Percentiles rank a stretch among this genome's conserved stretches.
Evolutionary conservation across 2,113 vertebrate genomes (phyloP).

Genomic region (Blennius ocellaris): DNA sequence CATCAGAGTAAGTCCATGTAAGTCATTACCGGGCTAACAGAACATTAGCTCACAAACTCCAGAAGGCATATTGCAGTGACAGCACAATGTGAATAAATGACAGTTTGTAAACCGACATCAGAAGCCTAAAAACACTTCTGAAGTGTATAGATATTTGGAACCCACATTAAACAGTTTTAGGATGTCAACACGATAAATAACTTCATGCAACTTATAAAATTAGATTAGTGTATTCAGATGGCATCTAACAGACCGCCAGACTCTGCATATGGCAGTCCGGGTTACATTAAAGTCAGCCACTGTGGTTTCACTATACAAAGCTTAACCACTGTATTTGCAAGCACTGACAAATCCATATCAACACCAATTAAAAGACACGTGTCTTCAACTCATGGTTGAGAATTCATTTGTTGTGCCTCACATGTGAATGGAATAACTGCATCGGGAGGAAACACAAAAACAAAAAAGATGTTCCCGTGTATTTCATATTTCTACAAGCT

Average conservation of each 20-base stretch:
- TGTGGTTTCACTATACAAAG: background rate
- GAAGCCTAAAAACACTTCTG: no score
- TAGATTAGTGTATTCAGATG: background rate
- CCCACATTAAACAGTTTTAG: no score
- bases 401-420: background rate
- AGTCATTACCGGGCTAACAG: slow-evolving; percentile 50
- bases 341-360: slow-evolving; percentile 5
- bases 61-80: slow-evolving; percentile 23
- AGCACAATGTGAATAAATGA: slow-evolving; percentile 11
- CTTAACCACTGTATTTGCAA: background rate
- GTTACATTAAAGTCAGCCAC: slow-evolving; percentile 15
- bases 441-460: slow-evolving; percentile 1
- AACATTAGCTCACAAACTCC: slow-evolving; percentile 55
- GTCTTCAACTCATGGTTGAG: background rate
- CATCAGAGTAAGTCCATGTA: slow-evolving; percentile 71
- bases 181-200: no score
- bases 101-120: background rate
- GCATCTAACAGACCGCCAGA: background rate
- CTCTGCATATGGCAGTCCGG: slow-evolving; percentile 7
- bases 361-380: slow-evolving; percentile 5
- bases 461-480: background rate
- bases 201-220: background rate
- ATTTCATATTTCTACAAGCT: background rate
- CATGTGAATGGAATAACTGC: background rate
- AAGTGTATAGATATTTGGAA: no score